These are phyloP conservation scores for Sebastes steindachneri DNA, from an alignment of 2,797 vertebrate species.

Conservation along the genomic window DNA sequence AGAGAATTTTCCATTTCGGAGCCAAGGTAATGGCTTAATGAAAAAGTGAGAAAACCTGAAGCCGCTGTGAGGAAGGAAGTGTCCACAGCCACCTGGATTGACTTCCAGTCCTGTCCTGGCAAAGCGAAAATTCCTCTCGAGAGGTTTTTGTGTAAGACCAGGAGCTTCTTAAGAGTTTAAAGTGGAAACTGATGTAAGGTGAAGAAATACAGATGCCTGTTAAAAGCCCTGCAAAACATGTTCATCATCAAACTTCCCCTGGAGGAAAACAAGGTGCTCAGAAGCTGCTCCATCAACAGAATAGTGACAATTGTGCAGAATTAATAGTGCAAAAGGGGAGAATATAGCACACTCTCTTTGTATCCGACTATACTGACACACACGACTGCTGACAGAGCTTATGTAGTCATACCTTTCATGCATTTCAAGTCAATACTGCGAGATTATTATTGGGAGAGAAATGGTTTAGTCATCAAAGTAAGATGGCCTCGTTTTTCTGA, in stretches of 20 bases:
- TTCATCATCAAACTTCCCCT: conserved; percentile 15
- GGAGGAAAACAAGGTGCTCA: conserved; percentile 13
- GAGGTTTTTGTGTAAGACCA: not conserved
- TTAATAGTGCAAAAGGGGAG: conserved; percentile 16
- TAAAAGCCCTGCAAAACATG: conserved; percentile 32
- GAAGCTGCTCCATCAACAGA: conserved; percentile 8
- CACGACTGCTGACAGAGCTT: conserved; percentile 6
- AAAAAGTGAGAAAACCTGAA: conserved; percentile 1
- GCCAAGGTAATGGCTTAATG: conserved; percentile 33
- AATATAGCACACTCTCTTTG: conserved; percentile 4
- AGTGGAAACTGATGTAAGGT: conserved; percentile 69
- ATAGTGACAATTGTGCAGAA: conserved; percentile 31
- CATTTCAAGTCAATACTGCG: conserved; percentile 49
- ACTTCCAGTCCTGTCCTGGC: conserved; percentile 21
- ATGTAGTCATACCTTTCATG: conserved; percentile 30
- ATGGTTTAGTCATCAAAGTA: conserved; percentile 65
- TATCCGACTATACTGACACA: not conserved
- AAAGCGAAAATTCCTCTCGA: not conserved
- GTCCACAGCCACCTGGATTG: not conserved
- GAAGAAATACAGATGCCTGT: conserved; percentile 50
- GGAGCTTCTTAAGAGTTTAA: conserved; percentile 17
- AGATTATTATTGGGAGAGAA: conserved; percentile 65
- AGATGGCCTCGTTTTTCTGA: conserved; percentile 60
- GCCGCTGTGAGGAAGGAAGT: too few species aligned
- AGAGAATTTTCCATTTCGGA: not conserved